These are phyloP conservation scores for Calcarius lapponicus DNA, from an alignment of 2,797 vertebrate genomes.

Conservation along the genomic window DNA sequence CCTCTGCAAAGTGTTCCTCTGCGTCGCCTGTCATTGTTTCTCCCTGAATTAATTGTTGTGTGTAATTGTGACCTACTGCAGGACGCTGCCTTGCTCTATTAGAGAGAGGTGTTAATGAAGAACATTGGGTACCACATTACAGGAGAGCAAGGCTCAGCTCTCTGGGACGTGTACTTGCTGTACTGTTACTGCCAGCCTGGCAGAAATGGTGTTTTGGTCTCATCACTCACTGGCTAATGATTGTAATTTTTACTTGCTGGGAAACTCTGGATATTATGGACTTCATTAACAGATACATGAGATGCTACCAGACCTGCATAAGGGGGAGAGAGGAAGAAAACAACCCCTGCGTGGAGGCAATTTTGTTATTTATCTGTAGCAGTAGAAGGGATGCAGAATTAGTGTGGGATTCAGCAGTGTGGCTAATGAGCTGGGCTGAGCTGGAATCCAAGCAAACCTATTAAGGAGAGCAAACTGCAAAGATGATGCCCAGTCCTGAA, in stretches of 20 bases:
- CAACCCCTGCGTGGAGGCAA: constrained; percentile 27
- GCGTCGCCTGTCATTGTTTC: background rate
- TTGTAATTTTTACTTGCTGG: constrained; percentile 46
- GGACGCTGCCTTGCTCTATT: constrained; percentile 10
- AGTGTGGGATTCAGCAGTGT: background rate
- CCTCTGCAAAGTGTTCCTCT: background rate
- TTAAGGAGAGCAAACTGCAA: background rate
- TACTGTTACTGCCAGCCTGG: background rate
- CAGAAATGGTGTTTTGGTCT: background rate
- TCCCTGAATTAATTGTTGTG: constrained; percentile 31
- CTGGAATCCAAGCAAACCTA: constrained; percentile 18
- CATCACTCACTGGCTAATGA: constrained; percentile 12
- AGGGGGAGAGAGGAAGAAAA: constrained; percentile 30
- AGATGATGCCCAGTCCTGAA: background rate
- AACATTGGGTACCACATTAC: constrained; percentile 54
- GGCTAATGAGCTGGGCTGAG: constrained; percentile 49
- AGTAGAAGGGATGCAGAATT: background rate
- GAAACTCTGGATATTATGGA: constrained; percentile 24
- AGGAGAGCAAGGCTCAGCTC: background rate
- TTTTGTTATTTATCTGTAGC: constrained; percentile 52
- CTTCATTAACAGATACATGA: constrained; percentile 19
- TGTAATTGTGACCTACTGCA: constrained; percentile 32
- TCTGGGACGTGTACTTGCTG: background rate
- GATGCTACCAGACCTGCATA: background rate
- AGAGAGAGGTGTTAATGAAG: constrained; percentile 55